These are phyloP conservation scores for Pagetopsis macropterus DNA, from an alignment of 2,797 vertebrate genomes.

Conservation along the genomic window DNA sequence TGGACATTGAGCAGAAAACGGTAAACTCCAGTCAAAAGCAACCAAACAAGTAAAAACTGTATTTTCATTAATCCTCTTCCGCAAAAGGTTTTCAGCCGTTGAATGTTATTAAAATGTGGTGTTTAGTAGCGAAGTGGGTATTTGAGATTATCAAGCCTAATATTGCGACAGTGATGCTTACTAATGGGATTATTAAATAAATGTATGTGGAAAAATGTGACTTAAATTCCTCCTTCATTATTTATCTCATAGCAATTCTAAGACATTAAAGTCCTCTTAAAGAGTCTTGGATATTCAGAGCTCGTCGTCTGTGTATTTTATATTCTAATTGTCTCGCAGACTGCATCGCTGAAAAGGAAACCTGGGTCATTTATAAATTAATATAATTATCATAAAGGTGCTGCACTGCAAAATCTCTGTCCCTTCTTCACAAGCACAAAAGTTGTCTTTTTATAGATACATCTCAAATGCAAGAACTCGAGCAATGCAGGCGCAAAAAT, in stretches of 20 bases:
- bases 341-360: conserved; percentile 19
- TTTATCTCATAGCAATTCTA: conserved; percentile 40
- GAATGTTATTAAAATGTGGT: conserved; percentile 10
- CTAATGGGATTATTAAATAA: conserved; percentile 51
- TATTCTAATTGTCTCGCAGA: conserved; percentile 54
- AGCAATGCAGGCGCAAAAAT: conserved; percentile 31
- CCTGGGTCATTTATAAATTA: conserved; percentile 34
- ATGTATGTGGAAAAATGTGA: conserved; percentile 52
- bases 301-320: conserved; percentile 23
- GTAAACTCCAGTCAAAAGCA: conserved; percentile 9
- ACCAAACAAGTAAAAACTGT: conserved; percentile 12
- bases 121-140: conserved; percentile 18
- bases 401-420: conserved; percentile 28
- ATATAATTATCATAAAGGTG: conserved; percentile 44
- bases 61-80: conserved; percentile 10
- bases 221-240: conserved; percentile 42
- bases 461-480: conserved; percentile 38
- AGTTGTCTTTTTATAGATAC: conserved; percentile 26
- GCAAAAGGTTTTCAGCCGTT: conserved; percentile 1
- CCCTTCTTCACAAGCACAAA: conserved; percentile 18
- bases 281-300: conserved; percentile 25
- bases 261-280: conserved; percentile 40
- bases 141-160: conserved; percentile 34
- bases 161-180: conserved; percentile 50
- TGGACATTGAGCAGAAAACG: no score